Evolutionary conservation across 2,888 invertebrate species (phyloP), one percentile per base, ranked within the genome.

Genomic region (Tigriopus californicus): DNA sequence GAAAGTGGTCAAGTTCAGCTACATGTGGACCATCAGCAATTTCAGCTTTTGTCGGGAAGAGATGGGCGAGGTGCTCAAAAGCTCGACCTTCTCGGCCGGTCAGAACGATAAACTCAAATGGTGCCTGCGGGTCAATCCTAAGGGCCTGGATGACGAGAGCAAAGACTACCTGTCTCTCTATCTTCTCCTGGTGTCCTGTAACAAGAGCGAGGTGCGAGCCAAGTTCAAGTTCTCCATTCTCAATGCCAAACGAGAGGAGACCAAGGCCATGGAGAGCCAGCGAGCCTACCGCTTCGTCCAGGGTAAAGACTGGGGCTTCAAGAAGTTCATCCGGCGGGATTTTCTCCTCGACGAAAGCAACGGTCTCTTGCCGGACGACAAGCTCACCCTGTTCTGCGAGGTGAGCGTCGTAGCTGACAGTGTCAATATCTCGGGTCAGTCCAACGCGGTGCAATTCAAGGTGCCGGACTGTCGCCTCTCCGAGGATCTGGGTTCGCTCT

Each of bases 1-100:
- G 73, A 97, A 97, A 83, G 97, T 98, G 75, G 92, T 97, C 68
- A 98, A 98, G 79, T 98, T 99, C 81, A 95, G 94, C 77, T 98
- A 98, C 77, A 97, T 98, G 91, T 98, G 98, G 98, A 98, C 98
- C 73, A 98, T 98, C 79, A 97, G 97, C 79, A 98, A 99, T 81
- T 98, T 98, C 78, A 95, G 95, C 79, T 99, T 98, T 78, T 98
- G 98, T 78, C 86, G 97, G 68, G 98, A 99, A 77, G 98, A 98
- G 77, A 98, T 99, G 97, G 98, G 98, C 68, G 98, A 99, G 79
- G 97, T 97, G 67, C 80, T 98, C 72, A 98, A 98, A 79, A 95
- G 95, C 73, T 97, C 97, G 69, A 95, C 97, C 68, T 98, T 99
- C 77, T 97, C 94, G 66, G 97, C 97, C 65, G 95, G 97, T 74